Percentiles rank a stretch among this genome's conserved stretches.
Conservation (phyloP, 2,113 vertebrate genomes). For the Manacus vitellinus region DNA sequence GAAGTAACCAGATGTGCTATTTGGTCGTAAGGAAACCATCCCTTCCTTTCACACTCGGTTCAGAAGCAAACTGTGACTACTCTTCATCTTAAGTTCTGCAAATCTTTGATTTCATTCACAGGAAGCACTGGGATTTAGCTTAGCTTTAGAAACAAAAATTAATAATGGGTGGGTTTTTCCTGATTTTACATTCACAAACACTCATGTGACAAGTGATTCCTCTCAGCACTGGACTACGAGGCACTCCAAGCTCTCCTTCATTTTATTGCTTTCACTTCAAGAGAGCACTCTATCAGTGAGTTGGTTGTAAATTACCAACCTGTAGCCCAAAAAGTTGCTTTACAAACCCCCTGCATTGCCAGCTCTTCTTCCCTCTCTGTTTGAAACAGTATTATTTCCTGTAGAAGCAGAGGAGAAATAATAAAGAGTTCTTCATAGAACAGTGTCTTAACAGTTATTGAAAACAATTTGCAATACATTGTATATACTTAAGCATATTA, state of each 20-base stretch:
- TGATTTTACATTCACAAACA: not conserved
- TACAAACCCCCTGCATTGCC: not conserved
- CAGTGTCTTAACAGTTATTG: not conserved
- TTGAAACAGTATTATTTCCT: not conserved
- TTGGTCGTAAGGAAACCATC: not conserved
- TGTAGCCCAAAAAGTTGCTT: not conserved
- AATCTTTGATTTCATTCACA: not conserved
- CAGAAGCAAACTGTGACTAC: not conserved
- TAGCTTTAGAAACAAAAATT: not conserved
- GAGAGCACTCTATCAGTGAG: not conserved
- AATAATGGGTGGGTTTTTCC: fast-evolving
- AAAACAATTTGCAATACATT: not conserved
- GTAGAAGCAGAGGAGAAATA: not conserved
- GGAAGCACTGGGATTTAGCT: not conserved
- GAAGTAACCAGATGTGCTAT: not conserved
- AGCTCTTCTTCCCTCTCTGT: not conserved
- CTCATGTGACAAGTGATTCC: not conserved
- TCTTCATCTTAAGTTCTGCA: not conserved
- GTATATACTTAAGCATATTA: not conserved
- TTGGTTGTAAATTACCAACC: not conserved
- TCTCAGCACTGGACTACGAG: not conserved
- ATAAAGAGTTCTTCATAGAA: not conserved
- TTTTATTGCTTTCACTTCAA: not conserved
- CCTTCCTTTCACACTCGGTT: not conserved
- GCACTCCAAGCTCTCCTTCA: not conserved